Conservation (phyloP, 1,140 invertebrate species). For the Phymastichus coffea region DNA sequence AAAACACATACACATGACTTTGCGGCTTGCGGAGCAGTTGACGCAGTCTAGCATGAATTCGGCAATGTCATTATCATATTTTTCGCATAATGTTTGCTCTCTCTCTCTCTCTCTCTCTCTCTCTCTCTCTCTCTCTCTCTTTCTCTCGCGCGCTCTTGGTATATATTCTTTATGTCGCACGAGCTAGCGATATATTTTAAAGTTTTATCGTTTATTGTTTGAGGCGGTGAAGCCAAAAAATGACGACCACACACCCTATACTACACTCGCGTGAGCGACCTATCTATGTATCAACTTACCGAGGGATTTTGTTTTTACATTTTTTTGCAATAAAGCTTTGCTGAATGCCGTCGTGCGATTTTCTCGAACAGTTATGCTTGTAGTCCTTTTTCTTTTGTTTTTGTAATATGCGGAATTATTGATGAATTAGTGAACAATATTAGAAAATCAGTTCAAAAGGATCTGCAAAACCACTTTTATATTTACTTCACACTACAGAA, state of each 20-base stretch:
- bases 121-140: background rate
- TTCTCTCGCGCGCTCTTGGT: background rate
- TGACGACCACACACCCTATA: background rate
- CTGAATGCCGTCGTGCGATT: no score
- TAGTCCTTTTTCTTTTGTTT: no score
- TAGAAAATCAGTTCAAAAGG: no score
- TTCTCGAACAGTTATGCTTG: no score
- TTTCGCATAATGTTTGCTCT: conserved; percentile 7
- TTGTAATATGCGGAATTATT: no score
- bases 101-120: background rate
- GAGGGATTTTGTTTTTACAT: background rate
- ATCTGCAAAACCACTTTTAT: no score
- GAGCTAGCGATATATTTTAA: background rate
- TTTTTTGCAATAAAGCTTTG: background rate
- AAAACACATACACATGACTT: no score
- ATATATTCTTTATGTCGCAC: background rate
- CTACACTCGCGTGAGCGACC: background rate
- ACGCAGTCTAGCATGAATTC: no score
- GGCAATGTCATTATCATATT: conserved; percentile 7
- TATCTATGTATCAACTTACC: no score
- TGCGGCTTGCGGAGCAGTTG: no score
- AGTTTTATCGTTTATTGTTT: conserved; percentile 7
- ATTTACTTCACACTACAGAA: no score
- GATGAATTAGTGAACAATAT: no score
- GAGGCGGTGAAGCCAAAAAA: background rate